These are phyloP conservation scores for Neoscelio sp. DNA, from an alignment of 2,888 invertebrate species.

Conservation along the genomic window DNA sequence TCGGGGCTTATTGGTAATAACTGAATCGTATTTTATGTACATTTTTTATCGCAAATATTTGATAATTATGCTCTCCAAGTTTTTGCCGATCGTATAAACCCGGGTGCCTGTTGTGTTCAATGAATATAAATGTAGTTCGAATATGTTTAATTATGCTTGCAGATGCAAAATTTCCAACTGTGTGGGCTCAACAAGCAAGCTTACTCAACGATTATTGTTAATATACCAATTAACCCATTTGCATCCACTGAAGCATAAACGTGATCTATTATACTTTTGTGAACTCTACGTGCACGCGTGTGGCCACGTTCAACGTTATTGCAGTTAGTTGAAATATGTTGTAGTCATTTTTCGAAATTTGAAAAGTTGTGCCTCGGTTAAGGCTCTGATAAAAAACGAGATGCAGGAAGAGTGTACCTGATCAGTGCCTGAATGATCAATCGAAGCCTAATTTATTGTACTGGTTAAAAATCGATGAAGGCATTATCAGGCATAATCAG, in stretches of 20 bases:
- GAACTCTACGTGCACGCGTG: not conserved
- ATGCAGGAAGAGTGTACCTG: too few species aligned
- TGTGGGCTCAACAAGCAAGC: slow-evolving; percentile 49
- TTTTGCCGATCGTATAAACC: slow-evolving; percentile 56
- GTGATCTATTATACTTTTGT: slow-evolving; percentile 44
- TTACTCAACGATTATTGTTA: slow-evolving; percentile 67
- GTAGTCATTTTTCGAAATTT: too few species aligned
- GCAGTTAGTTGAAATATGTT: too few species aligned
- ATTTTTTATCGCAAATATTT: slow-evolving; percentile 65
- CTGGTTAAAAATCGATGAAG: too few species aligned
- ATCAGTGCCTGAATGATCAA: too few species aligned
- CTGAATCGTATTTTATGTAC: slow-evolving; percentile 63
- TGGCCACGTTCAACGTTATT: too few species aligned
- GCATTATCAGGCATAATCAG: too few species aligned
- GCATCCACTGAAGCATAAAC: slow-evolving; percentile 55
- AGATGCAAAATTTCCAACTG: slow-evolving; percentile 65
- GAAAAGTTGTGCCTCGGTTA: too few species aligned
- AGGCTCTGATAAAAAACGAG: too few species aligned
- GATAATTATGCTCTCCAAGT: slow-evolving; percentile 62
- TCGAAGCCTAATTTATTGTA: too few species aligned
- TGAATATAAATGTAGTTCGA: slow-evolving; percentile 66
- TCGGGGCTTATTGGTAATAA: slow-evolving; percentile 63
- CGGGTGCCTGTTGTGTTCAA: slow-evolving; percentile 59
- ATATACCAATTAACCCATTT: slow-evolving; percentile 66
- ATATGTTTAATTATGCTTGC: slow-evolving; percentile 67